These are phyloP conservation scores for Alsophila aescularia DNA, from an alignment of 2,888 invertebrate species.

Conservation along the genomic window DNA sequence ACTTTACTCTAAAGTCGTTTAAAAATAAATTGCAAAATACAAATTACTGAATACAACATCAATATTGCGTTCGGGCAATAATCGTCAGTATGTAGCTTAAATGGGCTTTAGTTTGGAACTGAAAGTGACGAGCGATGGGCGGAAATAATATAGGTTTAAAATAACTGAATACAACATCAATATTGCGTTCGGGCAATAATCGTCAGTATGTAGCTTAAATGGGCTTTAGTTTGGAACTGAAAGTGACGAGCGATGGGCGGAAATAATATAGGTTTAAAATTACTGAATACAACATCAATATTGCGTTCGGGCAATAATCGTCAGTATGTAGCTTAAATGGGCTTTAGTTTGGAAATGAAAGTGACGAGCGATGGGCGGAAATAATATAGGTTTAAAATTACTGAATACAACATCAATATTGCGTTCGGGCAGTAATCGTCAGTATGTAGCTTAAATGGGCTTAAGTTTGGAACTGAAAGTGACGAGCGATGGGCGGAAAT, in stretches of 20 bases:
- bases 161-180: constrained; percentile 74
- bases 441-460: constrained; percentile 74
- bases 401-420: constrained; percentile 72
- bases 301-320: constrained; percentile 75
- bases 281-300: constrained; percentile 74
- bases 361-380: constrained; percentile 17
- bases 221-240: constrained; percentile 48
- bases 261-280: constrained; percentile 53
- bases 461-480: constrained; percentile 39
- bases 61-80: constrained; percentile 74
- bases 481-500: constrained; percentile 16
- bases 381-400: constrained; percentile 61
- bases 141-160: constrained; percentile 43
- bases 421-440: constrained; percentile 76
- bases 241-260: constrained; percentile 25
- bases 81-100: constrained; percentile 77
- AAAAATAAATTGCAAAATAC: constrained; percentile 67
- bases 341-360: constrained; percentile 43
- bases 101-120: constrained; percentile 54
- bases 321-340: constrained; percentile 76
- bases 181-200: constrained; percentile 76
- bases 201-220: constrained; percentile 76
- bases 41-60: constrained; percentile 75
- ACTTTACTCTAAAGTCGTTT: constrained; percentile 52
- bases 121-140: constrained; percentile 36